Base-by-base conservation (phyloP, 2,888 invertebrate species). In the Drosophila flavopinicola region DNA sequence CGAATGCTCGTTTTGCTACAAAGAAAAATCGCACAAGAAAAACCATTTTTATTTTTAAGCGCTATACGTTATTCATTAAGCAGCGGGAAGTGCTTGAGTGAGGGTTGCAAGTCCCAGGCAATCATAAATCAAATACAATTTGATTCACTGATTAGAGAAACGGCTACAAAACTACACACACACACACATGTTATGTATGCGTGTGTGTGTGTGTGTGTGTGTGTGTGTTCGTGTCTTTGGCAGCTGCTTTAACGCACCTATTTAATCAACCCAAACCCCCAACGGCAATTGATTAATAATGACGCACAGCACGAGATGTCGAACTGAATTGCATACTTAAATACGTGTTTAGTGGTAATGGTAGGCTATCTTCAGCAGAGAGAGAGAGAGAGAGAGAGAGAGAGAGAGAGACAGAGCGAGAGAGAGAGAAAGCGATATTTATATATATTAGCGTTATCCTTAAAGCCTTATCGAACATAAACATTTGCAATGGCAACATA, bases 111-210 rank as follows among this genome's bases (percentile, higher is more conserved):
- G 76, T 83, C 73, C 66, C 57, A 66, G 54, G 67, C 61, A 79
- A 56, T 67, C 80, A 84, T 85, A 80, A 83, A 84, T 80, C 83
- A 79, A 74, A 68, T 60, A 49, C 59, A 64, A 66, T 76, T 63
- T 85, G 84, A 85, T 80, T 76, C 85, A 76, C 74, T 79, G 86
- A 83, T 79, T 85, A 72, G 42, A 67, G 45, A 53, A 17, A 39
- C 35, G 39, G 27, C 35, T 33, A 32, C 65, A 45, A 61, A 51
- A 53, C 66, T 47, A 48, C 11, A 37, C 13, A 39, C 32, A 13
- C 23, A 54, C 29, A 6, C 37, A 3, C 30, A 32, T 27, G 13
- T 29, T 17, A 6, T 35, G 38, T 49, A 23, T 17, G 25, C 29
- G 11, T 30, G 44, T 25, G 11, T 33, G 35, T 33, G 23, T 30